These are phyloP conservation scores for Montipora efflorescens DNA, from an alignment of 64 coral and sea anemone genomes.

Conservation along the genomic window DNA sequence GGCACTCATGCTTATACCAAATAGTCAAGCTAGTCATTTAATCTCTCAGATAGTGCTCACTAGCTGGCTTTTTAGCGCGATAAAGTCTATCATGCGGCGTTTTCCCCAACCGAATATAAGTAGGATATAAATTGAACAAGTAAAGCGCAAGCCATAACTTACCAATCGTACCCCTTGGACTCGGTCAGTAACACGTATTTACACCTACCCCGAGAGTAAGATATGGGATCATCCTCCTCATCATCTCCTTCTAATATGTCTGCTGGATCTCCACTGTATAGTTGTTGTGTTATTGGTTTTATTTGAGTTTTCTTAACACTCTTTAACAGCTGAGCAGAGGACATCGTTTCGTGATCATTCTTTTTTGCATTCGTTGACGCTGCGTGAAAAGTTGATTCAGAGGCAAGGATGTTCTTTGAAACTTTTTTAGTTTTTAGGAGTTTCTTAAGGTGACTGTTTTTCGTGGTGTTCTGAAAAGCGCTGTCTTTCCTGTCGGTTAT, in stretches of 20 bases:
- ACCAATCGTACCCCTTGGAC: no score
- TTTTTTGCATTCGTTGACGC: neutral
- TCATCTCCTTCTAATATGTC: slow-evolving; percentile 38
- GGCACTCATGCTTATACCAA: no score
- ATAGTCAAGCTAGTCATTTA: no score
- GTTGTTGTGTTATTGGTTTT: neutral
- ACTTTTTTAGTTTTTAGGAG: neutral
- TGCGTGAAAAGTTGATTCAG: neutral
- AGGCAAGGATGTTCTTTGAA: neutral
- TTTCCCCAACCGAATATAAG: no score
- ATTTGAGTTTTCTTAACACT: slow-evolving; percentile 1
- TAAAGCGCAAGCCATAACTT: no score
- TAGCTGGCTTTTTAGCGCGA: no score
- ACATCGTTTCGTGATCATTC: neutral
- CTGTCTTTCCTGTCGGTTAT: neutral
- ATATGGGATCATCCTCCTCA: slow-evolving; percentile 6
- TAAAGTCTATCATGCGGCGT: no score
- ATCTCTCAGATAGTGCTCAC: no score
- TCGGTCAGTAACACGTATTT: neutral
- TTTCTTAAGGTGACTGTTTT: neutral
- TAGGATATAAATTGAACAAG: no score
- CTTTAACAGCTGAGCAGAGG: neutral
- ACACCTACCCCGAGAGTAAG: slow-evolving; percentile 14
- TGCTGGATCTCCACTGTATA: slow-evolving; percentile 1
- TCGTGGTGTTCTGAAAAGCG: neutral